Base-by-base conservation (phyloP, 1,140 invertebrate species). In the Zaprionus nigranus region DNA sequence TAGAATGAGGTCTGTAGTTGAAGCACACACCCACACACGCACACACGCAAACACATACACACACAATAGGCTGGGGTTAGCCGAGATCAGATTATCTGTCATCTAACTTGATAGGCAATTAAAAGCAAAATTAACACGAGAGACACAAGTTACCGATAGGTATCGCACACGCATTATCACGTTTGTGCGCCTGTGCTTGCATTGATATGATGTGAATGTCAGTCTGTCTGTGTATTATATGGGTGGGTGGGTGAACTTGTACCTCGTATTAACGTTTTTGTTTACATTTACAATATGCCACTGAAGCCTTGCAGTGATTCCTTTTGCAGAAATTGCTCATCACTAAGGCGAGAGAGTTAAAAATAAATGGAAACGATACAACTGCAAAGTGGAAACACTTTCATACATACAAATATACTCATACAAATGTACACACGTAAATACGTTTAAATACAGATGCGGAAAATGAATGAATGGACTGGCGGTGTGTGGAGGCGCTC, bases 211-310 rank as follows among this genome's bases (percentile, higher is more conserved):
- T 46, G n/a, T 46, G n/a, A 46, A 46, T 46, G 40, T 43, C 5
- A 7, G 40, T 17, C n/a, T 43, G 40, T 20, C 2, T 46, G n/a
- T 46, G n/a, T 46, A 15, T 13, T 38, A 15, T 38, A 46, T 17
- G 40, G 2, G 7, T 46, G 17, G 40, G 40, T 43, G n/a, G 40
- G n/a, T 59, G 53, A 58, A 58, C 56, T 58, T 36, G 34, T 22
- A 12, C 34, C n/a, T 7, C 34, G 20, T 59, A 22, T 59, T 22
- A 59, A 61, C 38, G 20, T 46, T 61, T 34, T 61, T 61, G 59
- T 61, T 61, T 61, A 61, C 59, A 28, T 61, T 43, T 22, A 38
- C 9, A 46, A 46, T 17, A 46, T 46, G 40, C 40, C 40, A 46
- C 28, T 22, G 28, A 51, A 20, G 26, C 11, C 11, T 34, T 56